Evolutionary conservation across 2,888 invertebrate species (phyloP), one percentile per base, ranked within the genome.

Genomic region (Ophioninae sp.): DNA sequence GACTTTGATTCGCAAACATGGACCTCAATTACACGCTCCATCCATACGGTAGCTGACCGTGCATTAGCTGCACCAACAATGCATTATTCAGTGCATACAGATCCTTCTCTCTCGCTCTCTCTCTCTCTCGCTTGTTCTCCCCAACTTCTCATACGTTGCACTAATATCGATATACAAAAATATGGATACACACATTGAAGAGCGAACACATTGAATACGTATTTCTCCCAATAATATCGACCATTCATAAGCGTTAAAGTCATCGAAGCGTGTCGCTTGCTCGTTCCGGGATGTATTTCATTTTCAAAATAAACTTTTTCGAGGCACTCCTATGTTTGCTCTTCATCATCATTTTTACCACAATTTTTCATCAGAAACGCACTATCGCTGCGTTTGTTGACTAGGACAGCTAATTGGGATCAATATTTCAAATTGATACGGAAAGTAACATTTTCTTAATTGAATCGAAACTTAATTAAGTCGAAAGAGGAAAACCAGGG

Each of bases 61-160:
- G 92, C 93, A 93, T 93, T 93, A 92, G 91, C 91, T 91, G 90
- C 92, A 93, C 91, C 92, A 92, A 93, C 93, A 93, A 92, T 93
- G 91, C 92, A 92, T 92, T 93, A 93, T 93, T 92, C 92, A 91
- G 90, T 82, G 86, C 83, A 86, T 83, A 87, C 86, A 87, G 69
- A 81, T 71, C 56, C 8, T 58, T 37, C 58, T 59, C 30, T 13
- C 68, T 64, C 68, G 74, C 69, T 44, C 73, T 65, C 71, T 69
- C 44, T 59, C 30, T 61, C 61, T 51, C 39, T 13, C 8, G 6
- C 22, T 20, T 13, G 13, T 20, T 61, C 77, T 67, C 56, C 30
- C 56, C 13, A 13, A 51, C 51, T 56, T n/a, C 13, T 44, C 13
- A 65, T 56, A 37, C 7, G 10, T 30, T 22, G 20, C 37, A 10